phyloP scores from a whole-genome alignment of 2,113 vertebrate species.

The Sturnira hondurensis region DNA sequence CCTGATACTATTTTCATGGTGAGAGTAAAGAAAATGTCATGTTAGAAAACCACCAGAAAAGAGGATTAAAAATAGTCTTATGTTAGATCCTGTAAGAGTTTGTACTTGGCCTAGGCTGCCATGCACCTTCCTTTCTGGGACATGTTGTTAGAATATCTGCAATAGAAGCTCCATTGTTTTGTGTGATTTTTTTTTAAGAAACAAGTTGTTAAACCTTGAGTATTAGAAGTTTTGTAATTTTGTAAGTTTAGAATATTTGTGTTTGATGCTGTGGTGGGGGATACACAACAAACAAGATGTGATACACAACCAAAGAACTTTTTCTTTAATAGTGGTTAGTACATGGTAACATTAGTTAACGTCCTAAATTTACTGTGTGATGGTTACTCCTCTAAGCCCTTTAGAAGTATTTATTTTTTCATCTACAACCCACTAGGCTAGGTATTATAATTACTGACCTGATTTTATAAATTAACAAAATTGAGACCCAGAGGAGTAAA shows the following conservation, averaged over 20 bases:
- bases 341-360: neutral
- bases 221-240: neutral
- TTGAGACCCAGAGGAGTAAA: neutral
- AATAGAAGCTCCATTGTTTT: neutral
- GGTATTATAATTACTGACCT: neutral
- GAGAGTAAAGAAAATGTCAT: neutral
- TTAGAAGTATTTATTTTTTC: slow-evolving; percentile 6
- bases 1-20: neutral
- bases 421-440: neutral
- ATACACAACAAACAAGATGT: neutral
- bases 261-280: neutral
- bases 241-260: slow-evolving; percentile 7
- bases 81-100: slow-evolving; percentile 4
- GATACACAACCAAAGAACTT: neutral
- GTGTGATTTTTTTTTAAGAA: slow-evolving; percentile 14
- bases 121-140: neutral
- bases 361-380: neutral
- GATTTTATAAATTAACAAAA: slow-evolving; percentile 31
- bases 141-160: slow-evolving; percentile 2
- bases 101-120: neutral
- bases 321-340: neutral
- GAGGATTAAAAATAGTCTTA: neutral
- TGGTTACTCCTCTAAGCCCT: neutral
- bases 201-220: neutral
- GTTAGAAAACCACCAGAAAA: neutral